Percentiles rank a stretch among this genome's conserved stretches.
These are phyloP conservation scores for Microtus richardsoni DNA, from an alignment of 2,113 vertebrate species.

Conservation along the genomic window DNA sequence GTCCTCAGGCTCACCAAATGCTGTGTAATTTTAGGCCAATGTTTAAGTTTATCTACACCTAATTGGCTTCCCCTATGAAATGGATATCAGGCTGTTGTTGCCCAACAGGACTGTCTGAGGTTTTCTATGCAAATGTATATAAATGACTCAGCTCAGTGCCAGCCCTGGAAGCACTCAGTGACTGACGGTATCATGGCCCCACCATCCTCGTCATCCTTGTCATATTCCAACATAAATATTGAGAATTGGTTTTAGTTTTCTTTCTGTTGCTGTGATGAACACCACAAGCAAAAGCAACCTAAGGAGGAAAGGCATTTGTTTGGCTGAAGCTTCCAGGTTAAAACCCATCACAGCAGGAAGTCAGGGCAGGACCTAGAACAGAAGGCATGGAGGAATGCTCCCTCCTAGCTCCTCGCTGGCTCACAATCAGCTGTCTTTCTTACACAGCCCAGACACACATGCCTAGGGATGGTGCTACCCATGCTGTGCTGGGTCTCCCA, in stretches of 20 bases:
- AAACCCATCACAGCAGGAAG: background rate
- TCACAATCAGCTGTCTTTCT: background rate
- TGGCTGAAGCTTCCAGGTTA: background rate
- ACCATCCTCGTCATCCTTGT: accelerated
- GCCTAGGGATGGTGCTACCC: background rate
- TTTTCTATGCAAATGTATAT: background rate
- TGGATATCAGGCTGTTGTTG: too few relatives aligned
- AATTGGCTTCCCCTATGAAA: background rate
- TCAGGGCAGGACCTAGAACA: background rate
- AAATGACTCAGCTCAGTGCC: accelerated
- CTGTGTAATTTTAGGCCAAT: background rate
- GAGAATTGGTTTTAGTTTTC: background rate
- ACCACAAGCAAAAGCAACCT: background rate
- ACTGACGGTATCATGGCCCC: background rate
- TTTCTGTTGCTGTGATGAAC: background rate
- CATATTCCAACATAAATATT: background rate
- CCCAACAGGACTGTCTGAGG: background rate
- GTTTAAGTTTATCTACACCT: background rate
- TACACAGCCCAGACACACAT: background rate
- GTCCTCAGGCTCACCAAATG: background rate
- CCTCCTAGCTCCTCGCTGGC: background rate
- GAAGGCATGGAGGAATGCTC: background rate
- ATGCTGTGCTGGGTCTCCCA: background rate
- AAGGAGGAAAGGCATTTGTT: background rate
- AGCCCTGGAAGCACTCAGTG: background rate